A percentile compares a stretch with the other conserved stretches of the same genome.
phyloP scores from a whole-genome alignment of 2,888 invertebrate genomes.

The Eupithecia centaureata region DNA sequence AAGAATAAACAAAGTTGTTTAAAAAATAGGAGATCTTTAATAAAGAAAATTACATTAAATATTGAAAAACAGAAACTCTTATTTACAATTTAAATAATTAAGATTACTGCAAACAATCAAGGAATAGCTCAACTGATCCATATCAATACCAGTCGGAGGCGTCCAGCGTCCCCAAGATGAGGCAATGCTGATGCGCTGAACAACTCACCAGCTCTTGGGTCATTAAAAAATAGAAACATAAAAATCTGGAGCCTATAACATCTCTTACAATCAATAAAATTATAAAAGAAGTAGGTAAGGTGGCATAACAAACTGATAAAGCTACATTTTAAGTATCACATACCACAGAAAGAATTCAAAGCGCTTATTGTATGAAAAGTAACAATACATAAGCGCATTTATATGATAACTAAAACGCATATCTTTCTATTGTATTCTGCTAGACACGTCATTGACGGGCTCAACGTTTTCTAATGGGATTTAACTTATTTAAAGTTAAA shows the following conservation, averaged over 20 bases:
- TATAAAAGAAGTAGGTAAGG: not conserved
- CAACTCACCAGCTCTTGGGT: too few relatives aligned
- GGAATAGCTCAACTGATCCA: too few relatives aligned
- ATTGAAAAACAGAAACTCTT: too few relatives aligned
- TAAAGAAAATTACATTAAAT: too few relatives aligned
- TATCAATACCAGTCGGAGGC: too few relatives aligned
- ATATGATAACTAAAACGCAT: slow-evolving; percentile 27
- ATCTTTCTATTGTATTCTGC: slow-evolving; percentile 24
- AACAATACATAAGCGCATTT: slow-evolving; percentile 34
- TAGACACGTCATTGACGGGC: slow-evolving; percentile 13
- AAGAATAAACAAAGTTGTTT: not conserved
- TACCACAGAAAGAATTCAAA: slow-evolving; percentile 35
- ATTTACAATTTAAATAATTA: too few relatives aligned
- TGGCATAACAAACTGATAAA: not conserved
- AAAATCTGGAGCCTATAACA: not conserved
- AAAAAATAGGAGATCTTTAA: too few relatives aligned
- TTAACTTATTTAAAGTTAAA: not conserved
- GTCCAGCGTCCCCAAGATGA: too few relatives aligned
- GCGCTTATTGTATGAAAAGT: slow-evolving; percentile 43
- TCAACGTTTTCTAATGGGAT: slow-evolving; percentile 2
- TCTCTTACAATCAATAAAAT: not conserved
- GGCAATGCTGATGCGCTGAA: too few relatives aligned
- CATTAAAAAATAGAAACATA: not conserved
- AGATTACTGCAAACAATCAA: too few relatives aligned
- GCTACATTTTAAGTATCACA: slow-evolving; percentile 8